phyloP scores from a whole-genome alignment of 2,797 vertebrate genomes.

The Myotis daubentonii region DNA sequence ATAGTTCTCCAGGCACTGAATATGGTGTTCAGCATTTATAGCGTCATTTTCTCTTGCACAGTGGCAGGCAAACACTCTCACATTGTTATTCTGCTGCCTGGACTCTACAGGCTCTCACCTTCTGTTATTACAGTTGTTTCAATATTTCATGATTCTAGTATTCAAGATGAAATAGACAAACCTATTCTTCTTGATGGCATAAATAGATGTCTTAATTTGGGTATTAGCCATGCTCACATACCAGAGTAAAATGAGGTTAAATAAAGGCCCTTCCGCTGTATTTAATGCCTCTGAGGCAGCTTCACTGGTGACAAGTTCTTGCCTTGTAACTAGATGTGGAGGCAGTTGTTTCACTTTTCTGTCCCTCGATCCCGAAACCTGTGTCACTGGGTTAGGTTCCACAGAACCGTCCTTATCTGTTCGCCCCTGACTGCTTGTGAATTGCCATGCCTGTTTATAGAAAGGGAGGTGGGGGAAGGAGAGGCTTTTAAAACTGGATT shows the following conservation, averaged over 20 bases:
- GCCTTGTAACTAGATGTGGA: slow-evolving; percentile 23
- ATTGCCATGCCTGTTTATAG: slow-evolving; percentile 29
- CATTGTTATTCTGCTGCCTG: not conserved
- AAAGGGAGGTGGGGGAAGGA: not conserved
- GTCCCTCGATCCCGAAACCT: slow-evolving; percentile 39
- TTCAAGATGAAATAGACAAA: slow-evolving; percentile 20
- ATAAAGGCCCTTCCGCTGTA: not conserved
- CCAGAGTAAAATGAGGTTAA: slow-evolving; percentile 26
- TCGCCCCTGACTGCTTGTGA: not conserved
- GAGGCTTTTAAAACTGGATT: slow-evolving; percentile 33
- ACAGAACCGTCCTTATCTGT: not conserved
- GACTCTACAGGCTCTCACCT: not conserved
- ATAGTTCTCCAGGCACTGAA: not conserved
- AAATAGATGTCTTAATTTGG: slow-evolving; percentile 34
- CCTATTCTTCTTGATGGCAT: not conserved
- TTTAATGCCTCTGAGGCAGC: not conserved
- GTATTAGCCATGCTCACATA: not conserved
- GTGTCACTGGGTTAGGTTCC: not conserved
- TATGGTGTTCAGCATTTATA: not conserved
- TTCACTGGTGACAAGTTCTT: not conserved
- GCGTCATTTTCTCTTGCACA: not conserved
- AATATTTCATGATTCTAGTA: slow-evolving; percentile 41
- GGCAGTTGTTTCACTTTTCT: slow-evolving; percentile 37
- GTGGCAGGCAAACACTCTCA: not conserved
- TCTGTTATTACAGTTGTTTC: not conserved